Percentiles rank a stretch among this genome's conserved stretches.
These are phyloP conservation scores for Branchellion lobata DNA, from an alignment of 2,888 invertebrate genomes.

Conservation along the genomic window DNA sequence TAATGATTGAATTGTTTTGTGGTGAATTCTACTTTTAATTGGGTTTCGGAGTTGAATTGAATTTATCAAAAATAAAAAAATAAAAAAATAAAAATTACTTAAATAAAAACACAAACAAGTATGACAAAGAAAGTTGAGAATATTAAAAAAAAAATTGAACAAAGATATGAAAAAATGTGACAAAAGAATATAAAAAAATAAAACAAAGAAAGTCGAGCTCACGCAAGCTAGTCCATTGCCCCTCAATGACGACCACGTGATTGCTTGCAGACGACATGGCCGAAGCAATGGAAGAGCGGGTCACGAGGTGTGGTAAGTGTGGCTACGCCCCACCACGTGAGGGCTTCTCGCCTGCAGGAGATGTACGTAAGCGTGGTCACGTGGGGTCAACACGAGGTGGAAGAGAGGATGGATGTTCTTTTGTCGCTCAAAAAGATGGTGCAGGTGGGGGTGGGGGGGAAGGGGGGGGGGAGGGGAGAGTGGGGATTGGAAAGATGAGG, in stretches of 20 bases:
- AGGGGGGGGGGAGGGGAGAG: neutral
- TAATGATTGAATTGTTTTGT: too few relatives aligned
- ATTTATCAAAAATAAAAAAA: neutral
- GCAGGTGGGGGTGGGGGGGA: conserved; percentile 57
- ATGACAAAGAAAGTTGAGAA: too few relatives aligned
- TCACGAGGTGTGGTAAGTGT: neutral
- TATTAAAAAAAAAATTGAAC: too few relatives aligned
- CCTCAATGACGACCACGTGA: too few relatives aligned
- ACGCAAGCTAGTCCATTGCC: too few relatives aligned
- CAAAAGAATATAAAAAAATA: too few relatives aligned
- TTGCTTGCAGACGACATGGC: neutral
- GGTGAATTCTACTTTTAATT: neutral
- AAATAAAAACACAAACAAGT: too few relatives aligned
- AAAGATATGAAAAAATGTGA: too few relatives aligned
- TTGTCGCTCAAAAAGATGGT: conserved; percentile 72
- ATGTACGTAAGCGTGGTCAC: conserved; percentile 72
- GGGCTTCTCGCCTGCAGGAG: conserved; percentile 74
- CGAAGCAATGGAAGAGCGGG: neutral
- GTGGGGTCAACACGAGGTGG: conserved; percentile 66
- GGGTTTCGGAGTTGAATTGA: neutral
- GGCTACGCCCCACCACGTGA: conserved; percentile 74
- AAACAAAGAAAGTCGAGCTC: too few relatives aligned
- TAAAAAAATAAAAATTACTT: too few relatives aligned
- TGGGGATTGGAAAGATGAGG: neutral
- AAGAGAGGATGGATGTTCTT: conserved; percentile 73